Percentiles rank a stretch among this genome's conserved stretches.
Conservation (phyloP, 2,888 invertebrate genomes). For the Vanessa cardui region DNA sequence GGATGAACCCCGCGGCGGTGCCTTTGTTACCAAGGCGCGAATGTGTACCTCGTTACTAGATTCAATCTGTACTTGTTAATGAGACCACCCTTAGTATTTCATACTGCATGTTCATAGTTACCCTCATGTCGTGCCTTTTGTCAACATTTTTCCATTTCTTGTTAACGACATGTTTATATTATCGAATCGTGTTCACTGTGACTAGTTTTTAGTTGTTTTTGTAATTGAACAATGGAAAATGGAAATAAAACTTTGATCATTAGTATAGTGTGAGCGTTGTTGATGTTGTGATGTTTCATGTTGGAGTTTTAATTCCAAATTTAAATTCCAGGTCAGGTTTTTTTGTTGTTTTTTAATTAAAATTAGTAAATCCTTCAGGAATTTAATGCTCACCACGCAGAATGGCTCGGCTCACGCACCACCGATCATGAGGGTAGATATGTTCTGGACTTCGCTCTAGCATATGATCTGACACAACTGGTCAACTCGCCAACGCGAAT, state of each 20-base stretch:
- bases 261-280: neutral
- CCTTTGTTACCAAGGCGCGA: conserved; percentile 56
- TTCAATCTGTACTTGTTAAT: conserved; percentile 38
- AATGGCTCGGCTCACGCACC: too few species aligned
- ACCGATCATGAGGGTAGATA: too few species aligned
- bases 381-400: too few species aligned
- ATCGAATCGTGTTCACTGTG: conserved; percentile 20
- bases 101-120: conserved; percentile 18
- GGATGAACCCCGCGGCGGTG: conserved; percentile 51
- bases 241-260: neutral
- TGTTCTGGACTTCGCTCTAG: too few species aligned
- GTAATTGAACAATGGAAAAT: conserved; percentile 8
- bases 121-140: conserved; percentile 25
- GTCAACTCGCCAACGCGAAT: too few species aligned
- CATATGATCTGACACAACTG: too few species aligned
- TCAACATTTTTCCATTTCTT: conserved; percentile 24
- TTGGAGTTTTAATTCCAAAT: too few species aligned
- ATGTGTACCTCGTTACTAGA: conserved; percentile 44
- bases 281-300: neutral
- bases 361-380: too few species aligned
- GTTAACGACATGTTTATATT: conserved; percentile 15
- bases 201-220: conserved; percentile 4
- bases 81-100: conserved; percentile 31
- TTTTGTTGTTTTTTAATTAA: too few species aligned
- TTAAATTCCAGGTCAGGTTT: too few species aligned